Conservation (phyloP, 1,140 invertebrate genomes). For the Sminthurides bifidus region DNA sequence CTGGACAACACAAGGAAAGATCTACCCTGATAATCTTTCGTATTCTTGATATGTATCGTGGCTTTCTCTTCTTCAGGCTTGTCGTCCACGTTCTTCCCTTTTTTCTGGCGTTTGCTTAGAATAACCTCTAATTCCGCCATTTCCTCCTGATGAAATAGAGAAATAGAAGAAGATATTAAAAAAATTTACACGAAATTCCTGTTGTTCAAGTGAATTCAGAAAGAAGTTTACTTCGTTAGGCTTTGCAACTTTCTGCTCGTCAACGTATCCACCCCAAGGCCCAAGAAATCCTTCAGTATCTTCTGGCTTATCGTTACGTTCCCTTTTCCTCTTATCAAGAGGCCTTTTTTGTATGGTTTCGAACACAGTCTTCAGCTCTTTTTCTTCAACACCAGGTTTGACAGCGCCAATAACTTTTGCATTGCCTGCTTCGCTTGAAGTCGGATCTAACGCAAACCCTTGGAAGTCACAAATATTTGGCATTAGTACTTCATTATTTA, state of each 20-base stretch:
- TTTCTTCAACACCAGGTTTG: conserved; percentile 46
- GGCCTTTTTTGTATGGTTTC: conserved; percentile 60
- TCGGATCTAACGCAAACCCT: conserved; percentile 92
- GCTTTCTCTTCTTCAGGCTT: conserved; percentile 90
- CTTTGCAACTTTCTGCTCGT: conserved; percentile 76
- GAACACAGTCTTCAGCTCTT: conserved; percentile 73
- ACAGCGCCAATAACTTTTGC: conserved; percentile 49
- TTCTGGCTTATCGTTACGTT: conserved; percentile 75
- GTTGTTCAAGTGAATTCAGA: neutral
- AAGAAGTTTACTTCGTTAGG: conserved; percentile 53
- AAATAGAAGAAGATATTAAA: neutral
- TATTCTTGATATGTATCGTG: conserved; percentile 74
- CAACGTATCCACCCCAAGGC: conserved; percentile 89
- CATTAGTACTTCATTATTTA: neutral
- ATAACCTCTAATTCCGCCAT: conserved; percentile 87
- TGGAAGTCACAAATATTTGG: conserved; percentile 7
- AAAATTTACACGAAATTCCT: conserved; percentile 6
- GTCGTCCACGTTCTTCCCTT: conserved; percentile 70
- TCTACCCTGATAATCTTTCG: conserved; percentile 82
- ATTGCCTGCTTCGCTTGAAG: conserved; percentile 47
- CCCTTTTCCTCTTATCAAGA: conserved; percentile 77
- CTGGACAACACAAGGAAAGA: conserved; percentile 87
- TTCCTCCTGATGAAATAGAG: conserved; percentile 54
- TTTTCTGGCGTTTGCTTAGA: conserved; percentile 78
- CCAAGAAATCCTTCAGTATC: conserved; percentile 93